Base-by-base conservation (phyloP, 2,113 vertebrate genomes). In the Leptobrachium ailaonicum region DNA sequence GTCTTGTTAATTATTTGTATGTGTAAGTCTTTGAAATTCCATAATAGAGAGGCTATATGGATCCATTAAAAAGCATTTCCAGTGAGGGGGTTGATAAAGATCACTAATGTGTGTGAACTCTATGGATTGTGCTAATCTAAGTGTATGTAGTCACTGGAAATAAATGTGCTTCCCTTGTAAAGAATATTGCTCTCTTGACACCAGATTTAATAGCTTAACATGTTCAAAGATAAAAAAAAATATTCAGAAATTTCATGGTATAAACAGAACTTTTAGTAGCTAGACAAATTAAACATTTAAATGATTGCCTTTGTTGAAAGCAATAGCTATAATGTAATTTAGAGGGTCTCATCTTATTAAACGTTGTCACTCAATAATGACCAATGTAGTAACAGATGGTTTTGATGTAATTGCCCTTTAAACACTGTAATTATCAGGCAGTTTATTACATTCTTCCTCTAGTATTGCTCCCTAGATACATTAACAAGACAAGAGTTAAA, bases 181-280 rank as follows among this genome's bases (percentile, higher is more conserved):
- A 44, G 84, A 81, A 83, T 11, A 67, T 12, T 41, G 60, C 41
- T 66, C 41, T 9, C 42, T 63, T 66, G 20, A 14, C 20, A 64
- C 40, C 44, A 41, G 13, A 70, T 60, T 7, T 60, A 70, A 44
- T 70, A 47, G 68, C 68, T 64, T 20, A 4, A 32, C 6, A 64
- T 64, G 20, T 60, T 14, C 10, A 2, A 2, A 60, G 56, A 60
- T 6, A 64, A 6, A 64, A 32, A 60, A 64, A 6, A 64, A 32
- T 64, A 9, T 64, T 32, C 62, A 64, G 13, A 62, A 12, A 40
- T 64, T 64, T 64, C 14, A 32, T 3, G 62, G 13, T 3, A 64
- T 64, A 64, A 64, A 64, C 62, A 41, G 85, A 82, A 81, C 64
- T 32, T 76, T 82, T 84, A 41, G 41, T 44, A 76, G 8, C 40